Base-by-base conservation (phyloP, 2,888 invertebrate species). In the Physocephala rufipes region DNA sequence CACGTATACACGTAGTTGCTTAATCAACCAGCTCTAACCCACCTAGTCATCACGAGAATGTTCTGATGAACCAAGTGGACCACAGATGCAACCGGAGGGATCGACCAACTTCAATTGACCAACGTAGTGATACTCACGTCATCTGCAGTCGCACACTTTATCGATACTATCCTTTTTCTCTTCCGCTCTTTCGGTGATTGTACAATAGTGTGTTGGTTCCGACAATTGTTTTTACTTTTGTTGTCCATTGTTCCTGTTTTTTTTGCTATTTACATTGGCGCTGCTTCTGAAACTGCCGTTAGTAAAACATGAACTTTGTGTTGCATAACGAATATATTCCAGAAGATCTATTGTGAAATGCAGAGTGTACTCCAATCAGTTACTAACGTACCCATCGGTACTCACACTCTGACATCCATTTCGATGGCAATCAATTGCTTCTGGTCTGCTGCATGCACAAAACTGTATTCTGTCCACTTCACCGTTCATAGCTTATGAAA, bases 391-490 rank as follows among this genome's bases (percentile, higher is more conserved):
- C 36, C 51, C 16, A 49, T 36, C 30, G 15, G 28, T 36, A 51
- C 49, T 24, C 36, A 24, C 47, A 49, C n/a, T 21, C 28, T 43
- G 26, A 9, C 28, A 36, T 24, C 24, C 26, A 59, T 67, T 83
- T 83, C 82, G 84, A 83, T 83, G 82, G 84, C 84, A 83, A 83
- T 83, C 82, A 83, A 83, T 83, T 83, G 84, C 80, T 83, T 82
- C 83, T 82, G 83, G 82, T 83, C 83, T 83, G 82, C 75, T 83
- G 82, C 80, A 82, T 79, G 79, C 72, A 73, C 71, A n/a, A 71
- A 71, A 26, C 53, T 47, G 66, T 58, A 65, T 73, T 55, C 61
- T 62, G 24, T 66, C 21, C 49, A 62, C 36, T 58, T n/a, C n/a
- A n/a, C n/a, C 76, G 77, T 80, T 77, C 77, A 81, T 81, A 83